Percentiles rank a stretch among this genome's conserved stretches.
Evolutionary conservation across 2,888 invertebrate species (phyloP).

Genomic region (Anoncus sp.): DNA sequence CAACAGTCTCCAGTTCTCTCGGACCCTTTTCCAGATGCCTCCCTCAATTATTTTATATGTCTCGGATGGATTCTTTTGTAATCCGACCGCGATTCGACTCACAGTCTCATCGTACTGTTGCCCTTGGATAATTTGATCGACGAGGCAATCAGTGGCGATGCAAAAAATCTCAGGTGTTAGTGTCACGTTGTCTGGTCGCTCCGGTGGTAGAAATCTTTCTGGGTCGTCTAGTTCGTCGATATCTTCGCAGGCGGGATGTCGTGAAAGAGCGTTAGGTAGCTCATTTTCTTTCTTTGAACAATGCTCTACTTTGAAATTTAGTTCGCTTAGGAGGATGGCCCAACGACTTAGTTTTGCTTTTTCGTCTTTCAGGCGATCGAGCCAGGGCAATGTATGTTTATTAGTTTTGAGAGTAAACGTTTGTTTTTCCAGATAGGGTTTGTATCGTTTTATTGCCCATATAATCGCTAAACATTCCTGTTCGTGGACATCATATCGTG

Average conservation of each 20-base stretch:
- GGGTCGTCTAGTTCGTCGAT: neutral
- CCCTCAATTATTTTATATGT: too few relatives aligned
- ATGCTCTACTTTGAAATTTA: neutral
- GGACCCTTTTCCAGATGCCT: neutral
- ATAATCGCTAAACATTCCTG: neutral
- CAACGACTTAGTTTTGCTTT: neutral
- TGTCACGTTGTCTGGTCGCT: neutral
- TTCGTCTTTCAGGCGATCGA: neutral
- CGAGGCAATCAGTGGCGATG: too few relatives aligned
- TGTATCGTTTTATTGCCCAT: conserved; percentile 1
- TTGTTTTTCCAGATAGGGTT: neutral
- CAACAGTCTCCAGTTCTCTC: neutral
- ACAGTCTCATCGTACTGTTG: too few relatives aligned
- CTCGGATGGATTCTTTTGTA: too few relatives aligned
- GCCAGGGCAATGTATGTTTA: neutral
- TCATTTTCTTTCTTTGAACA: neutral
- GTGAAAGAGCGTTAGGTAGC: neutral
- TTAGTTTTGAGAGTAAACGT: neutral
- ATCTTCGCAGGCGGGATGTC: neutral
- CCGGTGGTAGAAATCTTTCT: neutral
- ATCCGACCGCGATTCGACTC: too few relatives aligned
- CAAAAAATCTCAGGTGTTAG: too few relatives aligned
- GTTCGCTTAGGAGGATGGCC: neutral
- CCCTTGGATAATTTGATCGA: too few relatives aligned
- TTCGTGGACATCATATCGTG: neutral